Conservation (phyloP, 2,888 invertebrate species). For the Flabesymbios commensalis region DNA sequence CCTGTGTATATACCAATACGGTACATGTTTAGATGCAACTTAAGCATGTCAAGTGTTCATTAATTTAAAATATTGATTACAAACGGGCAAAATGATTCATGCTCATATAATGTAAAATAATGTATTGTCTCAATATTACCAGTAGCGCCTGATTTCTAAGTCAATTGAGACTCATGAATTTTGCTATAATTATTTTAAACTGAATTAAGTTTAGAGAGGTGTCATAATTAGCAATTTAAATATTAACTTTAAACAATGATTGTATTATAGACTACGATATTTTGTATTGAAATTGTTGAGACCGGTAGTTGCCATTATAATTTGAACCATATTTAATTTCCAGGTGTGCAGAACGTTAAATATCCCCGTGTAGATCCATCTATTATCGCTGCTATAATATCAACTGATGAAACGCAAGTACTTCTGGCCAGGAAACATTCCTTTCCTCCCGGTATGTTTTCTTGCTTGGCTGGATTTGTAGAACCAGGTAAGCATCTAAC, state of each 20-base stretch:
- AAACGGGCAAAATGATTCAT: background rate
- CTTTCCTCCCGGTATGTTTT: constrained; percentile 65
- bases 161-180: too few relatives aligned
- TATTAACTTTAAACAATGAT: too few relatives aligned
- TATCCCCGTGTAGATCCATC: constrained; percentile 62
- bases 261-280: too few relatives aligned
- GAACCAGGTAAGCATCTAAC: constrained; percentile 61
- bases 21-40: too few relatives aligned
- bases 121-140: background rate
- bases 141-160: too few relatives aligned
- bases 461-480: constrained; percentile 67
- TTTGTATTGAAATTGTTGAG: too few relatives aligned
- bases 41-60: background rate
- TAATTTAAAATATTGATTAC: background rate
- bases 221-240: too few relatives aligned
- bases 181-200: too few relatives aligned
- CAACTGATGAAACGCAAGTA: constrained; percentile 57
- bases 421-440: constrained; percentile 64
- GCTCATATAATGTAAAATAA: background rate
- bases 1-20: too few relatives aligned
- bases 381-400: constrained; percentile 62
- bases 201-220: too few relatives aligned
- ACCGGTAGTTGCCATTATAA: background rate
- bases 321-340: background rate
- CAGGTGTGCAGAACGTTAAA: constrained; percentile 54